phyloP scores from a whole-genome alignment of 2,113 vertebrate genomes.

The Mustela lutreola region DNA sequence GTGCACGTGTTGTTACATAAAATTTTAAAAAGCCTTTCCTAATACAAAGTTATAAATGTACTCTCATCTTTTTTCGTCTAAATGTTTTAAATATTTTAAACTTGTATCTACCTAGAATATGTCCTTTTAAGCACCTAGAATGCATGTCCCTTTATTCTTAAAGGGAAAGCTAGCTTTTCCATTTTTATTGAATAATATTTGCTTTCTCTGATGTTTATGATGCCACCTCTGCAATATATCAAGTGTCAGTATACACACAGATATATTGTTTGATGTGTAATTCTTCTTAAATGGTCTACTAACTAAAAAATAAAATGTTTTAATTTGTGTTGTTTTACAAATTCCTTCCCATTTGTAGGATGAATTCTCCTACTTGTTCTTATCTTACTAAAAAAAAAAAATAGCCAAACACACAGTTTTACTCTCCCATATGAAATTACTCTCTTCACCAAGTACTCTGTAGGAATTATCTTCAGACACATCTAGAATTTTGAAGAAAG shows the following conservation, averaged over 20 bases:
- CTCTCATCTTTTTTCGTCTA: not conserved
- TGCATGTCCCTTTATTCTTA: not conserved
- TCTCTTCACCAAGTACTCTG: not conserved
- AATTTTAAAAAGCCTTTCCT: not conserved
- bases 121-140: not conserved
- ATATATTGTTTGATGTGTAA: not conserved
- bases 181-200: not conserved
- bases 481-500: conserved; percentile 50
- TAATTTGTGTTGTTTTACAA: not conserved
- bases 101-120: too few species aligned
- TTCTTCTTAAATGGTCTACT: not conserved
- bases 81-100: not conserved
- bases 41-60: not conserved
- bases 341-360: not conserved
- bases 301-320: conserved; percentile 4
- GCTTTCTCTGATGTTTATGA: conserved; percentile 4
- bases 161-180: not conserved
- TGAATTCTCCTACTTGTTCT: not conserved
- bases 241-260: not conserved
- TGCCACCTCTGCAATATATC: not conserved
- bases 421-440: conserved; percentile 18
- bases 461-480: not conserved
- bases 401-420: not conserved
- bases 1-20: not conserved
- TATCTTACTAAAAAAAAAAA: not conserved